phyloP scores from a whole-genome alignment of 2,113 vertebrate species.

The Eulacestoma nigropectus region DNA sequence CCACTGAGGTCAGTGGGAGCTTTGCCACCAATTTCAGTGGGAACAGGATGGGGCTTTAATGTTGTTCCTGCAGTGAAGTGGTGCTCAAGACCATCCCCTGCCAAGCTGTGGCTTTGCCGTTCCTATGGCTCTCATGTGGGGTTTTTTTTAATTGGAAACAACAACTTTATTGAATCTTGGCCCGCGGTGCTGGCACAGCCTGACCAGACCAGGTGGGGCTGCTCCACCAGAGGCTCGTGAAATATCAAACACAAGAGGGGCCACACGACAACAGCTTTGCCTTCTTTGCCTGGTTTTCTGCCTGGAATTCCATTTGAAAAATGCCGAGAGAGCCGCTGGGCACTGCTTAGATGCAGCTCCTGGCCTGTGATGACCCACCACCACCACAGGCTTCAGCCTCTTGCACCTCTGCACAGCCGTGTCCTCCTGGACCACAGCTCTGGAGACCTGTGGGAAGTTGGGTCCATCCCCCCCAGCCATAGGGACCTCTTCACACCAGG shows the following conservation, averaged over 20 bases:
- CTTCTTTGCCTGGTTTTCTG: neutral
- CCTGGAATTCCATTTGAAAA: slow-evolving; percentile 33
- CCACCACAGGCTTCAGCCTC: neutral
- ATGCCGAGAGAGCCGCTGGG: neutral
- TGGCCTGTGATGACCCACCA: neutral
- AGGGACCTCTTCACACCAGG: neutral
- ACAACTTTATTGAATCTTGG: neutral
- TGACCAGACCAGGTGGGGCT: neutral
- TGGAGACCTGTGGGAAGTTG: neutral
- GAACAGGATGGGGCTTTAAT: neutral
- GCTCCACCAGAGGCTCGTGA: neutral
- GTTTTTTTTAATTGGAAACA: neutral
- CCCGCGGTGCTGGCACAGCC: rapidly evolving
- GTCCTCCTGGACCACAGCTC: neutral
- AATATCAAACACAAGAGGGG: neutral
- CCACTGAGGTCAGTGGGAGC: neutral
- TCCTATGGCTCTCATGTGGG: neutral
- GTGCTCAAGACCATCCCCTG: neutral
- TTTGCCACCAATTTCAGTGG: neutral
- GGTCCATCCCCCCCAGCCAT: neutral
- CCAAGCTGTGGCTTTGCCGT: neutral
- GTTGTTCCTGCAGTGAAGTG: neutral
- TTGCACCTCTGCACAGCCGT: neutral
- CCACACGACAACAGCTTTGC: neutral
- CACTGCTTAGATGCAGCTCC: neutral